Conservation (phyloP, 2,113 vertebrate species). For the Todiramphus chloris region DNA sequence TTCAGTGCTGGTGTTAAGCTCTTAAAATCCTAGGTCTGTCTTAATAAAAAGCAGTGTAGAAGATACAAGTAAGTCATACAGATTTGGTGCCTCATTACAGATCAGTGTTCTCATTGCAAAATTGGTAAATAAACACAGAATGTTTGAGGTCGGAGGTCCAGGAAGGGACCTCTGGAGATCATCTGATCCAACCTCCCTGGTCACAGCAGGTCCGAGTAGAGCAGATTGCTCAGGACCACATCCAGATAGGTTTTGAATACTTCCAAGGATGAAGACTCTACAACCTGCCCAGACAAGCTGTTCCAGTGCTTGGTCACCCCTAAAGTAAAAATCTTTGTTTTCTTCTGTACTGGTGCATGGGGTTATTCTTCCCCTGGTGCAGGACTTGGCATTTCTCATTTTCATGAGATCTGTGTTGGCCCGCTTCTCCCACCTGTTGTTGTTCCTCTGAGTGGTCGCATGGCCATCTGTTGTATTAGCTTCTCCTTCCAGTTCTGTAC, state of each 20-base stretch:
- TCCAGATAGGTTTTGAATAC: neutral
- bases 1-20: neutral
- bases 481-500: neutral
- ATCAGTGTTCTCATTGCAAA: neutral
- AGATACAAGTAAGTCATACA: neutral
- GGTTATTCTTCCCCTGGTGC: neutral
- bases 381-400: neutral
- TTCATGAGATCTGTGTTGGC: neutral
- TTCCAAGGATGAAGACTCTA: neutral
- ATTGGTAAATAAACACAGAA: neutral
- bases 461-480: neutral
- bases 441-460: neutral
- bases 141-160: neutral
- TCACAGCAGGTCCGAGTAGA: neutral
- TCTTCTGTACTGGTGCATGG: fast-evolving
- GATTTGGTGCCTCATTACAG: neutral
- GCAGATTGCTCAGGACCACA: neutral
- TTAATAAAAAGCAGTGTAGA: too few species aligned
- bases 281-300: neutral
- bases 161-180: neutral
- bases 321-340: neutral
- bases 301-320: neutral
- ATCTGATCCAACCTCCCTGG: neutral
- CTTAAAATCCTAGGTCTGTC: neutral
- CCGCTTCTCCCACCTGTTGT: neutral